Percentiles rank a stretch among this genome's conserved stretches.
Evolutionary conservation across 2,888 invertebrate genomes (phyloP).

Genomic region (Dorcus parallelipipedus): DNA sequence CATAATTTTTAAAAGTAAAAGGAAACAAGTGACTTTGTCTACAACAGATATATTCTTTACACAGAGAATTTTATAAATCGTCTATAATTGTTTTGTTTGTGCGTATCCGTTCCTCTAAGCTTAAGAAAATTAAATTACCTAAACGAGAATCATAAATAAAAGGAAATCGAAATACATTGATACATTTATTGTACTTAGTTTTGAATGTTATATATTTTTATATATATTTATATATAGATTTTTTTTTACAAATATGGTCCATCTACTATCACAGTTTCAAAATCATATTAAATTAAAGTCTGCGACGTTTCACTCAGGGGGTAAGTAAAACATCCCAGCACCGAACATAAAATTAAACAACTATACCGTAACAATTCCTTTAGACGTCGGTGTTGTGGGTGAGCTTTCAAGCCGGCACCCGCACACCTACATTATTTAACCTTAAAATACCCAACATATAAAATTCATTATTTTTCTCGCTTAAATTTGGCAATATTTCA

Average conservation of each 20-base stretch:
- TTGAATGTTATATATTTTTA: constrained; percentile 24
- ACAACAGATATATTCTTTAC: background rate
- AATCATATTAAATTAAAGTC: constrained; percentile 36
- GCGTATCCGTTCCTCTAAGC: background rate
- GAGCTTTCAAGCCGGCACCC: background rate
- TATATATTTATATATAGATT: constrained; percentile 14
- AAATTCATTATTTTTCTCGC: background rate
- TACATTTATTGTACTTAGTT: constrained; percentile 49
- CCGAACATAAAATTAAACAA: constrained; percentile 14
- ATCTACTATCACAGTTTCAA: constrained; percentile 53
- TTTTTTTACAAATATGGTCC: constrained; percentile 51
- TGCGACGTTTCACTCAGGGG: constrained; percentile 4
- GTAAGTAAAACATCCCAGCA: background rate
- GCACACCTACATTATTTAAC: background rate
- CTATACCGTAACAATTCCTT: constrained; percentile 40
- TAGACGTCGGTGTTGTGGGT: constrained; percentile 19
- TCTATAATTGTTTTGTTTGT: background rate
- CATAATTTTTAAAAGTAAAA: background rate
- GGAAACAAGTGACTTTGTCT: background rate
- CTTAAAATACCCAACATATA: background rate
- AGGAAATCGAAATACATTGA: constrained; percentile 25
- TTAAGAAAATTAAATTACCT: background rate
- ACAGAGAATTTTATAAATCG: background rate
- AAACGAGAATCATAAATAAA: too few relatives aligned
- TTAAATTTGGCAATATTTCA: constrained; percentile 1